Evolutionary conservation across 2,113 vertebrate genomes (phyloP), one percentile per base, ranked within the genome.

Genomic region (Xenopus tropicalis): DNA sequence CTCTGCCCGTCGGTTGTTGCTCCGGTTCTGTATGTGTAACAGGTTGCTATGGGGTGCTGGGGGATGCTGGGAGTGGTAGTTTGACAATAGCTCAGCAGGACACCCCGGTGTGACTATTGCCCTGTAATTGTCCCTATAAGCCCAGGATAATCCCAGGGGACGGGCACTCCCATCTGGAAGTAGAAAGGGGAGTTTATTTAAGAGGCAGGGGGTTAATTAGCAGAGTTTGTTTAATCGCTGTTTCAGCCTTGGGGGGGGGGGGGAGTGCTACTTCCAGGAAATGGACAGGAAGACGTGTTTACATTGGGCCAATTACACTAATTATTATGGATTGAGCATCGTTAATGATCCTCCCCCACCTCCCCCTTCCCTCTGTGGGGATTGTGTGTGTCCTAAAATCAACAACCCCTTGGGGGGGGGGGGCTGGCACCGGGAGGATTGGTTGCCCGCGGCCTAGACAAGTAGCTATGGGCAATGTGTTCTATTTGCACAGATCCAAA

Each of bases 301-400:
- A 72, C 61, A 23, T 17, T 64, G 70, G 24, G 70, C 17, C 22
- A 72, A 64, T 72, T 54, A 72, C 24, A 17, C 61, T 56, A n/a
- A 65, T 72, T 72, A 64, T 65, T 72, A 72, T 43, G 64, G 64
- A 72, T 65, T 16, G 70, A 63, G 70, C 44, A 17, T 12, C 14
- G 43, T 20, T 48, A 37, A 71, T 70, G 68, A 59, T 37, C 52
- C 23, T 14, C 70, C 17, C 7, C 57, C 54, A 29, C 52, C 6
- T 37, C 19, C 2, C 42, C 11, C 21, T 13, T 42, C 24, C 67
- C 19, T 14, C 20, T 6, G 25, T 29, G 25, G 6, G 25, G 25
- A 29, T 29, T 29, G 25, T 29, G 25, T 29, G 25, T 29, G 25
- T 29, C 25, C 25, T 29, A 3, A 29, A 29, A 3, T 29, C 25